Evolutionary conservation across 23 tunicate species (phyloP).

Genomic region (Diplosoma virens): DNA sequence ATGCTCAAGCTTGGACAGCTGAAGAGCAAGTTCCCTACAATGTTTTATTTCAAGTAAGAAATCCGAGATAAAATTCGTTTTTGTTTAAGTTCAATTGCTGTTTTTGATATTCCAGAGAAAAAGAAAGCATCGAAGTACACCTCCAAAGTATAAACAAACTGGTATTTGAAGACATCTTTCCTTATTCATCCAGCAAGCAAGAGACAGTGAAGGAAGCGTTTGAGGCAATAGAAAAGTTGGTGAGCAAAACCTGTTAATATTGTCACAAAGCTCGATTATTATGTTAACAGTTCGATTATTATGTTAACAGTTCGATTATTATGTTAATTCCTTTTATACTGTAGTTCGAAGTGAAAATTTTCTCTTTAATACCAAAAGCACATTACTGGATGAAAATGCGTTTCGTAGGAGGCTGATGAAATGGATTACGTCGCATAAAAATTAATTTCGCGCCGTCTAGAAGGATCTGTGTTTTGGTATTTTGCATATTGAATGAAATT

Average conservation of each 20-base stretch:
- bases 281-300: no score
- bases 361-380: no score
- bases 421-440: no score
- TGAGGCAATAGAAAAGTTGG: conserved; percentile 2
- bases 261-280: background rate
- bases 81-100: background rate
- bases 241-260: background rate
- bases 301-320: background rate
- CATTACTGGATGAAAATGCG: no score
- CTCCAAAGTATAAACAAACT: background rate
- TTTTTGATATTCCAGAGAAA: background rate
- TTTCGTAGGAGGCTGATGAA: no score
- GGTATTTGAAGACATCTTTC: conserved; percentile 3
- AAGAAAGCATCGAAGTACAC: background rate
- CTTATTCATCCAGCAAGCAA: background rate
- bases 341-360: no score
- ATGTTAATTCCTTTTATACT: no score
- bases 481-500: no score
- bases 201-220: conserved; percentile 16
- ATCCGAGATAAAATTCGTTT: background rate
- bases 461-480: no score
- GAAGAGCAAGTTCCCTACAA: background rate
- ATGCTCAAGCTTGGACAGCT: background rate
- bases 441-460: no score
- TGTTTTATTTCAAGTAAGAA: background rate